These are phyloP conservation scores for Microtus obscurus DNA, from an alignment of 2,797 vertebrate species.

Conservation along the genomic window DNA sequence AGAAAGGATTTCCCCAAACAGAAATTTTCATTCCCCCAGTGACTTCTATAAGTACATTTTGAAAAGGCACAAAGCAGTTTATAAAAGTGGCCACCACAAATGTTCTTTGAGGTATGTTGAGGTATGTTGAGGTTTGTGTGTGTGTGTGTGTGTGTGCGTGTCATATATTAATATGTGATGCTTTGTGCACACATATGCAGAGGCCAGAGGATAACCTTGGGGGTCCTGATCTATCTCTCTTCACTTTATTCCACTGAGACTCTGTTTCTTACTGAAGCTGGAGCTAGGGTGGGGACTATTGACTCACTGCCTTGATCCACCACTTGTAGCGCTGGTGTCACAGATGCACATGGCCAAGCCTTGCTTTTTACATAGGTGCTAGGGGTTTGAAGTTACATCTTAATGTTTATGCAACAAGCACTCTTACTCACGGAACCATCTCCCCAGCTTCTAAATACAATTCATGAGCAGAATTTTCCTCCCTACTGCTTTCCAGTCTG, in stretches of 20 bases:
- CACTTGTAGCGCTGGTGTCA: neutral
- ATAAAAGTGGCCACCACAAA: neutral
- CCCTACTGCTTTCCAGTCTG: neutral
- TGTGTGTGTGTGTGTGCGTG: neutral
- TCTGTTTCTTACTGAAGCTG: neutral
- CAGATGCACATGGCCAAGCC: no score
- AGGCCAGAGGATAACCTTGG: neutral
- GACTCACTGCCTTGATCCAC: neutral
- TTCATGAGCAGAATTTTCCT: neutral
- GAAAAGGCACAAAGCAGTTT: neutral
- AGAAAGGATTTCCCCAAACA: slow-evolving; percentile 23
- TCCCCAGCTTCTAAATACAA: neutral
- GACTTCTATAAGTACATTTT: neutral
- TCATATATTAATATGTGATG: neutral
- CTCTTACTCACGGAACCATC: neutral
- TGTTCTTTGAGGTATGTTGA: neutral
- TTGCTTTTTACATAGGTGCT: neutral
- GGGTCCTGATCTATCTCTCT: neutral
- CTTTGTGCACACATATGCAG: neutral
- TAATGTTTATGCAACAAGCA: neutral
- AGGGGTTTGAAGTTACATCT: neutral
- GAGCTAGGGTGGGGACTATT: neutral
- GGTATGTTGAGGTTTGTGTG: neutral
- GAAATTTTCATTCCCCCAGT: neutral
- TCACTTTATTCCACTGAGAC: neutral